Base-by-base conservation (phyloP, 1,140 invertebrate species). In the Protaetia brevitarsis region DNA sequence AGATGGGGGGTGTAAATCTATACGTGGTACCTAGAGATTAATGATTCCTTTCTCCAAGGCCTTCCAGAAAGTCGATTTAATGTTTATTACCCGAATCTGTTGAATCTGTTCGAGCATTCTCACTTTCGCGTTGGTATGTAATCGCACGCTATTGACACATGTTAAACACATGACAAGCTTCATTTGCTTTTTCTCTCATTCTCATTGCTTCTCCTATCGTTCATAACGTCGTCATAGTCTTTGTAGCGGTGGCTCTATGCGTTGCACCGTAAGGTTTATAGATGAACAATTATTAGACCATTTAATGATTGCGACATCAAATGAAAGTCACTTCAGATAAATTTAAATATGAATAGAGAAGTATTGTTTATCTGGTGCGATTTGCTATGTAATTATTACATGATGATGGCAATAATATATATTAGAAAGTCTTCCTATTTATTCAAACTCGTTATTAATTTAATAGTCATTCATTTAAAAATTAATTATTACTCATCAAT, bases 71-170 rank as follows among this genome's bases (percentile, higher is more conserved):
- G 41, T 51, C 41, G 41, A 51, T 51, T 19, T 19, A 23, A 23
- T 23, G 41, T 51, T 51, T 51, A 51, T 51, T 51, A 51, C 41
- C 41, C n/a, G n/a, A n/a, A n/a, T n/a, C n/a, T n/a, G n/a, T n/a
- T n/a, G 41, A 51, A 51, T 51, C 41, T 51, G 41, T 51, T 51
- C 26, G 41, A 51, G 41, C 16, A 8, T 51, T 51, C 26, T 51
- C 26, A 51, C 41, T 51, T 51, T 51, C 41, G 41, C 41, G 41
- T 51, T 51, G 41, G 19, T 23, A 19, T 51, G n/a, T n/a, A 51
- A 10, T 51, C 19, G 41, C 3, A 8, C 5, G 8, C 19, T 51
- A 51, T 51, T 51, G 41, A 51, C 41, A 51, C 41, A 51, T 51
- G 41, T 51, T 51, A 51, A 51, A 51, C 41, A 51, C 19, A 51